Conservation (phyloP, 1,140 invertebrate genomes). For the Ips typographus region DNA sequence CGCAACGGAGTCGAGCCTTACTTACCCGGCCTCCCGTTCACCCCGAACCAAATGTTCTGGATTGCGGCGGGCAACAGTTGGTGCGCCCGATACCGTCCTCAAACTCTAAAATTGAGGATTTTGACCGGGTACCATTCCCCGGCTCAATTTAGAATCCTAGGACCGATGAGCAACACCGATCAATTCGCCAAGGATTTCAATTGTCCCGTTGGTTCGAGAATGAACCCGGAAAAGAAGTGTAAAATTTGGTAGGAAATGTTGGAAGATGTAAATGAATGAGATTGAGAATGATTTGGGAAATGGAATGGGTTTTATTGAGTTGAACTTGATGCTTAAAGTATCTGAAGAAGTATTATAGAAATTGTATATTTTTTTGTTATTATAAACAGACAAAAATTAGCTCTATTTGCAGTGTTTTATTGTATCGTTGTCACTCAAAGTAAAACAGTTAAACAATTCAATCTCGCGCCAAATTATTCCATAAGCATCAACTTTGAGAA, state of each 20-base stretch:
- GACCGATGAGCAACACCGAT: constrained; percentile 85
- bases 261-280: too few relatives aligned
- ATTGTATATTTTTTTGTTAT: too few relatives aligned
- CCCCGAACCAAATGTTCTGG: constrained; percentile 73
- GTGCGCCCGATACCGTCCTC: constrained; percentile 68
- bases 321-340: too few relatives aligned
- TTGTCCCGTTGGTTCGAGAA: constrained; percentile 75
- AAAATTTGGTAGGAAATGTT: constrained; percentile 65
- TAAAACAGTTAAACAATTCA: too few relatives aligned
- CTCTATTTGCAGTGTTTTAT: too few relatives aligned
- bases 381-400: too few relatives aligned
- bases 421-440: too few relatives aligned
- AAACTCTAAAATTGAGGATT: constrained; percentile 72
- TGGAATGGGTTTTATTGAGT: too few relatives aligned
- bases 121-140: constrained; percentile 78
- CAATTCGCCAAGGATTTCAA: constrained; percentile 87
- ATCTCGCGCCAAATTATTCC: too few relatives aligned
- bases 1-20: constrained; percentile 49
- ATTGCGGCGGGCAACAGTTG: constrained; percentile 68
- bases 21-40: constrained; percentile 54
- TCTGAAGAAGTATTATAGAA: too few relatives aligned
- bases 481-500: too few relatives aligned
- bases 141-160: constrained; percentile 79
- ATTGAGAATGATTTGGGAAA: too few relatives aligned
- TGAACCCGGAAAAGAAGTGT: constrained; percentile 91